Percentiles rank a stretch among this genome's conserved stretches.
These are phyloP conservation scores for Machimus rusticus DNA, from an alignment of 2,888 invertebrate genomes.

Conservation along the genomic window DNA sequence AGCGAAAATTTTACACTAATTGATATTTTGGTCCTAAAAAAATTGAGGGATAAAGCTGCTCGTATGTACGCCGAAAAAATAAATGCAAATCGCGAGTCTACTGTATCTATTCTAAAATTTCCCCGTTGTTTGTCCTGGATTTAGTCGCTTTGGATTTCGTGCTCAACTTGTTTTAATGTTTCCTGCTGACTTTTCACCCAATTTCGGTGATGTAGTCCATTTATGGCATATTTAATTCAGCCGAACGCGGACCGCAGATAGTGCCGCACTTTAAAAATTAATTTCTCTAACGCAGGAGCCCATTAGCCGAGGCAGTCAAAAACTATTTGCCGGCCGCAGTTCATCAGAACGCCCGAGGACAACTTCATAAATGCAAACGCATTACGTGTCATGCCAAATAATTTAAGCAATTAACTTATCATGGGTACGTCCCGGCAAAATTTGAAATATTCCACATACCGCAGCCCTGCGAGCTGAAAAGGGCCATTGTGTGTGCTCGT, in stretches of 20 bases:
- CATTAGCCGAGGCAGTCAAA: background rate
- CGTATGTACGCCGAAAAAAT: too few species aligned
- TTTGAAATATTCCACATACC: slow-evolving; percentile 8
- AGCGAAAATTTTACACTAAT: too few species aligned
- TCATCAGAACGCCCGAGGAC: background rate
- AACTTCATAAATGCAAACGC: background rate
- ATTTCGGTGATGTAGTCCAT: background rate
- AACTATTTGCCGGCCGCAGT: background rate
- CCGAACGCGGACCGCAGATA: background rate
- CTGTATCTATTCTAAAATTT: too few species aligned
- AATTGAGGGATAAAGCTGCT: too few species aligned
- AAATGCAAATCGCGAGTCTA: too few species aligned
- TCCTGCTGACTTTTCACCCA: background rate
- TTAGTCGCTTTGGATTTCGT: background rate
- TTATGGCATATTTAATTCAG: background rate
- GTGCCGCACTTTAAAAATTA: background rate
- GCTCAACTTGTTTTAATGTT: background rate
- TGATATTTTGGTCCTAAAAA: too few species aligned
- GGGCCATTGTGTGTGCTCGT: background rate
- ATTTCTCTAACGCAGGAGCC: background rate
- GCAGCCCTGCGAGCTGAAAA: background rate
- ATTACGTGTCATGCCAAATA: background rate
- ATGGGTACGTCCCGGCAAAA: background rate
- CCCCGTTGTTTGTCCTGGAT: background rate
- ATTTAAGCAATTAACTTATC: slow-evolving; percentile 33